Percentiles rank a stretch among this genome's conserved stretches.
These are phyloP conservation scores for Hypena proboscidalis DNA, from an alignment of 2,888 invertebrate species.

Conservation along the genomic window DNA sequence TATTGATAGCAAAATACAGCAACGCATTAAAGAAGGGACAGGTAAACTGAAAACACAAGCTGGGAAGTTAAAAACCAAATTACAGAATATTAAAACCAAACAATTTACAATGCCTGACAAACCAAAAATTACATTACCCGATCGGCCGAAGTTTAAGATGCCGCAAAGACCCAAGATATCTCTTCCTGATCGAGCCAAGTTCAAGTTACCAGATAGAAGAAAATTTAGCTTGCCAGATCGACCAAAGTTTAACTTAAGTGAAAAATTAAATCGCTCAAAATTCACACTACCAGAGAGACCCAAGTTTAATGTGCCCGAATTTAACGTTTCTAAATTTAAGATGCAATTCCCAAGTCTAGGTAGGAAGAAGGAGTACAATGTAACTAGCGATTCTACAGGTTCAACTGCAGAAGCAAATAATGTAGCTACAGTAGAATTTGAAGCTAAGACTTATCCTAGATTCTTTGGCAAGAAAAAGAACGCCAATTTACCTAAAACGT, in stretches of 20 bases:
- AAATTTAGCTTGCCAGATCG: slow-evolving; percentile 88
- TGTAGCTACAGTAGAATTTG: slow-evolving; percentile 87
- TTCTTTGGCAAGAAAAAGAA: slow-evolving; percentile 85
- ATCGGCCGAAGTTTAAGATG: slow-evolving; percentile 78
- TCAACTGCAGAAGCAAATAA: slow-evolving; percentile 70
- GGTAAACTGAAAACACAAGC: slow-evolving; percentile 89
- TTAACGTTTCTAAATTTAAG: slow-evolving; percentile 79
- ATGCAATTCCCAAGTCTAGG: slow-evolving; percentile 87
- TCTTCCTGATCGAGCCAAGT: slow-evolving; percentile 85
- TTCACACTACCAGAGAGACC: slow-evolving; percentile 87
- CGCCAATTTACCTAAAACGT: slow-evolving; percentile 73
- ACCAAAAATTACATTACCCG: slow-evolving; percentile 85
- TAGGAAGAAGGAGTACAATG: slow-evolving; percentile 77
- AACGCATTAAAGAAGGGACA: slow-evolving; percentile 88
- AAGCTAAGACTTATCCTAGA: slow-evolving; percentile 92
- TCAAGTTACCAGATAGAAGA: slow-evolving; percentile 84
- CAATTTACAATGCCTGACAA: slow-evolving; percentile 81
- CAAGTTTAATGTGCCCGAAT: slow-evolving; percentile 81
- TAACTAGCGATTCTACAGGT: slow-evolving; percentile 66
- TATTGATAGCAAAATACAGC: slow-evolving; percentile 85
- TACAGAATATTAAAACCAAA: slow-evolving; percentile 87
- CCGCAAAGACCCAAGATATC: slow-evolving; percentile 84
- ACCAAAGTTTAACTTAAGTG: slow-evolving; percentile 83
- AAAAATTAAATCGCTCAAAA: slow-evolving; percentile 85
- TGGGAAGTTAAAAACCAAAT: slow-evolving; percentile 88